A percentile compares a stretch with the other conserved stretches of the same genome.
phyloP scores from a whole-genome alignment of 2,888 invertebrate species.

The Microctonus aethiopoides region DNA sequence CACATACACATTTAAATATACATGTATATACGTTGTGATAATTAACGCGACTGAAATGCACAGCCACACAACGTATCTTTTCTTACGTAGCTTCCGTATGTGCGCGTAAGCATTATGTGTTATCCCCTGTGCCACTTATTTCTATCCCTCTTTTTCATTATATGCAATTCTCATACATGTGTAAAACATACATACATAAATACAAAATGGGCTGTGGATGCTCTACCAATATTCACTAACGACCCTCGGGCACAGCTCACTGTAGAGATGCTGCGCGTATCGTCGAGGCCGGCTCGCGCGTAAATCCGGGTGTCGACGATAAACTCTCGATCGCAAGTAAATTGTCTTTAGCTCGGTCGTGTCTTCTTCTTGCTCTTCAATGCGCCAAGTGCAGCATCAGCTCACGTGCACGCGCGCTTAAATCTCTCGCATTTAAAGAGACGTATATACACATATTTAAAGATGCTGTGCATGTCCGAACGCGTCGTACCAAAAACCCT shows the following conservation, averaged over 20 bases:
- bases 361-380: background rate
- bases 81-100: background rate
- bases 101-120: background rate
- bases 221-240: constrained; percentile 4
- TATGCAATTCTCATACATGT: background rate
- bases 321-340: constrained; percentile 26
- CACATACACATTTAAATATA: background rate
- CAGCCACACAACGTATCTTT: background rate
- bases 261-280: background rate
- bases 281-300: constrained; percentile 17
- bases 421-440: constrained; percentile 18
- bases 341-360: background rate
- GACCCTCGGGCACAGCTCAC: background rate
- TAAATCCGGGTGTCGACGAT: constrained; percentile 32
- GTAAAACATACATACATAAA: background rate
- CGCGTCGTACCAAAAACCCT: constrained; percentile 10
- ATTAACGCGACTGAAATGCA: background rate
- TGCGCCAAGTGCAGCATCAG: constrained; percentile 22
- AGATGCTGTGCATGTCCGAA: constrained; percentile 26
- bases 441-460: constrained; percentile 27
- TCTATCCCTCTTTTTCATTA: background rate
- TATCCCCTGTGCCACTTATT: background rate
- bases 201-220: background rate
- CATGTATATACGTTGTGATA: background rate
- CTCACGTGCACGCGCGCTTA: background rate